phyloP scores from a whole-genome alignment of 2,797 vertebrate species.

The Sebastiscus tertius region DNA sequence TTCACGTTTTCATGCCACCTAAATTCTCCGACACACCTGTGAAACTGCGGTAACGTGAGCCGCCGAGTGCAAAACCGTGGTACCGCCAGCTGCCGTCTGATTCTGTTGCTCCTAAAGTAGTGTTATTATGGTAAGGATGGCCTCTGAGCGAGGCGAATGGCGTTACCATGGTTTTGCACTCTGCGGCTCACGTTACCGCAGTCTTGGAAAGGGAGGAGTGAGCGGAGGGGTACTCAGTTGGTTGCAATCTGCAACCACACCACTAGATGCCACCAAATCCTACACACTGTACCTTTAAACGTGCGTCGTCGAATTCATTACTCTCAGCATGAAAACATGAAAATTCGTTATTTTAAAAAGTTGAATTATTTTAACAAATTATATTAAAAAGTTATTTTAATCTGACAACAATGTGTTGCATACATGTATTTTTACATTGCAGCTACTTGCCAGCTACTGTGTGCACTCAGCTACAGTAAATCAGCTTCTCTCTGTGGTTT shows the following conservation, averaged over 20 bases:
- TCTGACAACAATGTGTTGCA: neutral
- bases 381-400: neutral
- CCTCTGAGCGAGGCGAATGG: no score
- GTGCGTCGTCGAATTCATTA: neutral
- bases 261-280: no score
- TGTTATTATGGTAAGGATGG: fast-evolving
- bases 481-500: neutral
- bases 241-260: no score
- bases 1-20: no score
- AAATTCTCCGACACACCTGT: fast-evolving
- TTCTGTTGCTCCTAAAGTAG: no score
- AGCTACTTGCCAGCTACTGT: neutral
- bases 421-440: neutral
- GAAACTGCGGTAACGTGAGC: no score
- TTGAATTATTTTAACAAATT: no score
- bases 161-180: no score
- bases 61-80: fast-evolving
- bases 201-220: no score
- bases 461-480: neutral
- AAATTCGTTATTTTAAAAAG: neutral
- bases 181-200: no score
- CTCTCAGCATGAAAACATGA: neutral
- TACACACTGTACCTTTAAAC: neutral
- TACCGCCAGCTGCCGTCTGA: no score
- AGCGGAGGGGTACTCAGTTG: fast-evolving